Evolutionary conservation across 1,140 invertebrate genomes (phyloP).

Genomic region (Drosophila insularis): DNA sequence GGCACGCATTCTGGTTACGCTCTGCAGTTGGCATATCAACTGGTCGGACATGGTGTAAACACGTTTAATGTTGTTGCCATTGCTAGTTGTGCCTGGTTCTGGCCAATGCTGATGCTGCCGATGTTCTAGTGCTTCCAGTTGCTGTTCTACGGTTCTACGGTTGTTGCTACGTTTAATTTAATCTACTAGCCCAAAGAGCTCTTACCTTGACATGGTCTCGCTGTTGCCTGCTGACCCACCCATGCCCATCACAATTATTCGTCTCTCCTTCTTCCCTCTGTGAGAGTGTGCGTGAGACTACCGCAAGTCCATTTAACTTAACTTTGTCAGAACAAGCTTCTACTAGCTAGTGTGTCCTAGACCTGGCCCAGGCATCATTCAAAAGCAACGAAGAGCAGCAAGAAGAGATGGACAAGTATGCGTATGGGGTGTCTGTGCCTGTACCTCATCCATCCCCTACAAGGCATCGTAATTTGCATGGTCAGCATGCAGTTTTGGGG

Average conservation of each 20-base stretch:
- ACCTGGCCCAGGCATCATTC: conserved; percentile 59
- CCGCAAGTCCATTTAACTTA: conserved; percentile 80
- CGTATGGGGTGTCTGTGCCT: conserved; percentile 27
- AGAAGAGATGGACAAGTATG: conserved; percentile 49
- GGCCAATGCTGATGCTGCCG: conserved; percentile 43
- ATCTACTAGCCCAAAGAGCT: conserved; percentile 69
- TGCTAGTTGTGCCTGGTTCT: conserved; percentile 30
- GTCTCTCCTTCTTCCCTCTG: conserved; percentile 18
- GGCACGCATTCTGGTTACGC: conserved; percentile 42
- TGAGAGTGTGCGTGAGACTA: conserved; percentile 58
- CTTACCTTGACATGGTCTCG: conserved; percentile 71
- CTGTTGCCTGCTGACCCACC: conserved; percentile 4
- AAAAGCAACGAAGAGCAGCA: conserved; percentile 35
- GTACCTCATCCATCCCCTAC: background rate
- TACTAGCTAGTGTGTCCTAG: conserved; percentile 6
- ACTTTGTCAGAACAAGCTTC: conserved; percentile 52
- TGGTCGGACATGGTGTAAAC: conserved; percentile 80
- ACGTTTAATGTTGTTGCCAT: conserved; percentile 75
- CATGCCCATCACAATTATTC: background rate
- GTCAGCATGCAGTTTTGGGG: conserved; percentile 69
- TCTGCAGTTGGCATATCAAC: conserved; percentile 74
- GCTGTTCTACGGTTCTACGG: conserved; percentile 27
- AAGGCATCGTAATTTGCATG: conserved; percentile 71
- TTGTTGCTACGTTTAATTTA: conserved; percentile 73
- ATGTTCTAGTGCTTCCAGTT: conserved; percentile 58